Evolutionary conservation across 1,140 invertebrate species (phyloP).

Genomic region (Zaprionus nigranus): DNA sequence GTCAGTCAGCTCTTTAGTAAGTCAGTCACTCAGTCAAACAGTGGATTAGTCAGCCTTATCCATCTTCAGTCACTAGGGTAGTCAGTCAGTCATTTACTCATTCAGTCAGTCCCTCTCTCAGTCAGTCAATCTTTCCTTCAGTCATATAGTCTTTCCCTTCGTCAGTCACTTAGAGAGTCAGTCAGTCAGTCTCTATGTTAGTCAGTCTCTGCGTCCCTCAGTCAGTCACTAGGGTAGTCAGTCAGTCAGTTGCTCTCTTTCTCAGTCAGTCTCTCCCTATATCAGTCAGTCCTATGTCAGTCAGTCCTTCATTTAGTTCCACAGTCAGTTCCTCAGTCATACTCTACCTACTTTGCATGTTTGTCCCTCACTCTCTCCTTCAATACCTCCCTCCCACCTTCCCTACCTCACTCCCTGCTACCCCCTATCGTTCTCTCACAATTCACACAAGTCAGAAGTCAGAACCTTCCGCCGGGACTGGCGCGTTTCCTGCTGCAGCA

Average conservation of each 20-base stretch:
- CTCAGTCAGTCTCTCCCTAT: too few species aligned
- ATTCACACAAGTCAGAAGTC: slow-evolving; percentile 15
- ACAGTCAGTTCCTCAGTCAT: background rate
- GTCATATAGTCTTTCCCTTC: background rate
- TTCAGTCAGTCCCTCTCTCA: too few species aligned
- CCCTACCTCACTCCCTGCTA: too few species aligned
- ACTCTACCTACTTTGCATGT: too few species aligned
- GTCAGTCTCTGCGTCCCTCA: background rate
- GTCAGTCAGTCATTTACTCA: too few species aligned
- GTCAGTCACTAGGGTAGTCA: slow-evolving; percentile 17
- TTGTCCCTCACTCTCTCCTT: too few species aligned
- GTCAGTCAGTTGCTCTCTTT: slow-evolving; percentile 2
- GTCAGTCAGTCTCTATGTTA: background rate
- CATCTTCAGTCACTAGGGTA: too few species aligned
- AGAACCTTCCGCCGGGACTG: slow-evolving; percentile 32
- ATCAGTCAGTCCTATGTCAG: too few species aligned
- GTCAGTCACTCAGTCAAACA: slow-evolving; percentile 18
- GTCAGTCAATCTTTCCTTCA: too few species aligned
- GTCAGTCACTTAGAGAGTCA: background rate
- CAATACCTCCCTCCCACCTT: too few species aligned
- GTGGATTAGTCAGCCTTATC: too few species aligned
- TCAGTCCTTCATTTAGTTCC: background rate
- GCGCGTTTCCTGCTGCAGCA: slow-evolving; percentile 29
- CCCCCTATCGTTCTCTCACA: too few species aligned
- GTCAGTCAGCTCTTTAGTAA: slow-evolving; percentile 29